Evolutionary conservation across 2,888 invertebrate species (phyloP).

Genomic region (Agapostemon virescens): DNA sequence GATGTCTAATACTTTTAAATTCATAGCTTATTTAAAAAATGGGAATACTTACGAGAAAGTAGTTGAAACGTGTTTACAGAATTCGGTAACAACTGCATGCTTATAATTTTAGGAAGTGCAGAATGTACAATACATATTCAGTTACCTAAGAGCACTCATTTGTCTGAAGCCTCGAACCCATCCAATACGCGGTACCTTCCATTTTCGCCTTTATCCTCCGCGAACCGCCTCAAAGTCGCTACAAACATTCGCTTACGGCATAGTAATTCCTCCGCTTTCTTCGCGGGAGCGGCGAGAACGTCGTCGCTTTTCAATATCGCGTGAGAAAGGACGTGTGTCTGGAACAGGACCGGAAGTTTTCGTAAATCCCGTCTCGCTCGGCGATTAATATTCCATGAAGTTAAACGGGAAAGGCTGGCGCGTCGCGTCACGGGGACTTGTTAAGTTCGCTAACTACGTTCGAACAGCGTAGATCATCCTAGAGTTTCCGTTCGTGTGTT

Average conservation of each 20-base stretch:
- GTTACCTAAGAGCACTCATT: neutral
- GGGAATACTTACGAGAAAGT: neutral
- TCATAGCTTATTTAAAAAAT: neutral
- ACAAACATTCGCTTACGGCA: neutral
- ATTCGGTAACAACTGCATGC: neutral
- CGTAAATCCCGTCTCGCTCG: constrained; percentile 22
- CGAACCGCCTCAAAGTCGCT: neutral
- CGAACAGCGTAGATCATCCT: constrained; percentile 19
- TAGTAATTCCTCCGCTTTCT: neutral
- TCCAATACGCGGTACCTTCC: neutral
- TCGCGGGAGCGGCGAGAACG: neutral
- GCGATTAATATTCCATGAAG: constrained; percentile 50
- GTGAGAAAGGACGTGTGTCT: neutral
- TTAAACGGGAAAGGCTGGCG: constrained; percentile 19
- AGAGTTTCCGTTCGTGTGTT: constrained; percentile 10
- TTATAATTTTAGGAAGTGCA: neutral
- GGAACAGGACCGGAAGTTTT: constrained; percentile 28
- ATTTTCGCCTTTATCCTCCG: neutral
- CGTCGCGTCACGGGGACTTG: constrained; percentile 11
- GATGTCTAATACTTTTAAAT: no score
- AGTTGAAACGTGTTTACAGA: neutral
- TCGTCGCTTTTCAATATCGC: constrained; percentile 8
- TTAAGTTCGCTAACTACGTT: constrained; percentile 35
- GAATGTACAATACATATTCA: neutral
- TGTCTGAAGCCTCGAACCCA: neutral